These are phyloP conservation scores for Syngnathoides biaculeatus DNA, from an alignment of 2,113 vertebrate genomes.

Conservation along the genomic window DNA sequence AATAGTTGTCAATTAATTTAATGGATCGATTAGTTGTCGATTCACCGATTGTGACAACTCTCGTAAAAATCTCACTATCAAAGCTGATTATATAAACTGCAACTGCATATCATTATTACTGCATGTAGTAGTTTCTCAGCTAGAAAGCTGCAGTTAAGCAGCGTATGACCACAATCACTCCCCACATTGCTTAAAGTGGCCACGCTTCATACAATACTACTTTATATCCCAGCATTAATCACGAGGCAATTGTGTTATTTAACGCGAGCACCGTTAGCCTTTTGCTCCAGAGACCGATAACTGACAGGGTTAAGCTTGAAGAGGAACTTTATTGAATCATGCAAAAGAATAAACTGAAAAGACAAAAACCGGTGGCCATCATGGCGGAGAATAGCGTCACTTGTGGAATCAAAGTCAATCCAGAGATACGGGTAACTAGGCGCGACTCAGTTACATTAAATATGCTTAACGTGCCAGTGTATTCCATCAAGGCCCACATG, in stretches of 20 bases:
- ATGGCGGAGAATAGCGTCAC: slow-evolving; percentile 29
- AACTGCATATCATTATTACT: not conserved
- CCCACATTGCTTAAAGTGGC: not conserved
- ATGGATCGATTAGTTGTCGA: too few relatives aligned
- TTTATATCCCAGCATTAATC: not conserved
- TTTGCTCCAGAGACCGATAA: not conserved
- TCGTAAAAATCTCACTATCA: too few relatives aligned
- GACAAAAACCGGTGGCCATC: slow-evolving; percentile 49
- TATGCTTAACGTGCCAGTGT: not conserved
- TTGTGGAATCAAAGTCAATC: slow-evolving; percentile 1
- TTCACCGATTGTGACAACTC: too few relatives aligned
- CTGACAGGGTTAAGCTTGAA: not conserved
- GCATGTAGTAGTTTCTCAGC: not conserved
- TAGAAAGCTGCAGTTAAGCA: not conserved
- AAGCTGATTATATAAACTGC: too few relatives aligned
- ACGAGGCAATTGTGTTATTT: not conserved
- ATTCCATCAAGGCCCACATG: too few relatives aligned
- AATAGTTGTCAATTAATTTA: too few relatives aligned
- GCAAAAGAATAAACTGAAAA: too few relatives aligned
- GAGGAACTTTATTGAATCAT: slow-evolving; percentile 59
- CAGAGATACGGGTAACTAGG: not conserved
- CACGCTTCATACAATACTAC: not conserved
- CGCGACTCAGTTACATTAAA: not conserved
- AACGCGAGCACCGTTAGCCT: slow-evolving; percentile 17
- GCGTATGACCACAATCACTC: not conserved